phyloP scores from a whole-genome alignment of 2,113 vertebrate genomes.

The Hydrochoerus hydrochaeris region DNA sequence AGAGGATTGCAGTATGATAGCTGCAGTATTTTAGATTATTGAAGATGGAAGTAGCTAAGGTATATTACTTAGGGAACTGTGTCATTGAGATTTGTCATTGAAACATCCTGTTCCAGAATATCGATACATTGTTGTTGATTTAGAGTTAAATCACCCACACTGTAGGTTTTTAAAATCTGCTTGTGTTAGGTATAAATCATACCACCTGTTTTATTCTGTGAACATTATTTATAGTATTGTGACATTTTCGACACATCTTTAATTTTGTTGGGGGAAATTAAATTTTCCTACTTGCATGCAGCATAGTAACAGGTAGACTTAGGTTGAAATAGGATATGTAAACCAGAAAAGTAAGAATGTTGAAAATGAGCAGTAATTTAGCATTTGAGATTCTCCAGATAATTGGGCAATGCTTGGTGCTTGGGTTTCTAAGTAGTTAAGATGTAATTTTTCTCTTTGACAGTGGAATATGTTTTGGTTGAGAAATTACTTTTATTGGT shows the following conservation, averaged over 20 bases:
- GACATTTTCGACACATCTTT: background rate
- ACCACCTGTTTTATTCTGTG: slow-evolving; percentile 21
- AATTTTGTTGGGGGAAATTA: background rate
- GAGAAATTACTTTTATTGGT: background rate
- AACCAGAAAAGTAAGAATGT: background rate
- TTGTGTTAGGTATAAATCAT: slow-evolving; percentile 17
- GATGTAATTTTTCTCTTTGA: slow-evolving; percentile 1
- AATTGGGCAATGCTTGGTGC: background rate
- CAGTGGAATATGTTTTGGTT: background rate
- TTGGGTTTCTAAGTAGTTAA: slow-evolving; percentile 39
- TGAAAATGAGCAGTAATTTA: slow-evolving; percentile 8
- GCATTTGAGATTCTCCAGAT: background rate
- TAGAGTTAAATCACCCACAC: slow-evolving; percentile 35
- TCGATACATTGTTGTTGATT: background rate
- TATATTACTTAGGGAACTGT: background rate
- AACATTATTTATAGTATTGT: background rate
- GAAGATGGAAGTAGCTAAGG: slow-evolving; percentile 5
- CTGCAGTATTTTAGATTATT: background rate
- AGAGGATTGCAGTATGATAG: slow-evolving; percentile 35
- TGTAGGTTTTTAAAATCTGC: slow-evolving; percentile 45
- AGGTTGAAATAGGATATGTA: background rate
- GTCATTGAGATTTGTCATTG: background rate
- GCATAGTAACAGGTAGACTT: background rate
- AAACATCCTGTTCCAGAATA: background rate
- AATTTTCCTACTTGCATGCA: background rate